These are phyloP conservation scores for Chiridota heheva DNA, from an alignment of 35 echinoderm and acorn worm species.

Conservation along the genomic window DNA sequence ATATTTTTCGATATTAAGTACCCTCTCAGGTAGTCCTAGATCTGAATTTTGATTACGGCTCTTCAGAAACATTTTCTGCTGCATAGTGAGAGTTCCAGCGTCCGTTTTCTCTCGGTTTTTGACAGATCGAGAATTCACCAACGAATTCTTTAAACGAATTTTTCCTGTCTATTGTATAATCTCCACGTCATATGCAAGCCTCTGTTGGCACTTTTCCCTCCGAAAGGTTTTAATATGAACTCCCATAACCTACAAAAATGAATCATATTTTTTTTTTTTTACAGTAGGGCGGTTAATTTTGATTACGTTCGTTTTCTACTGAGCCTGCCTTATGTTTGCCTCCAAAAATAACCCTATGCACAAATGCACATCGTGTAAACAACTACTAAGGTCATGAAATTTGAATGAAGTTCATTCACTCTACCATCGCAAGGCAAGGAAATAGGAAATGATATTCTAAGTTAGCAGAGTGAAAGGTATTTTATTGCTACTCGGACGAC, in stretches of 20 bases:
- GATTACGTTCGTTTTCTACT: background rate
- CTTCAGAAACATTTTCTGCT: too few species aligned
- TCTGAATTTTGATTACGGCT: too few species aligned
- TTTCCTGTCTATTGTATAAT: background rate
- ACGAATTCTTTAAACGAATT: too few species aligned
- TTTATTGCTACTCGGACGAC: slow-evolving; percentile 39
- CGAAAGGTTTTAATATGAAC: background rate
- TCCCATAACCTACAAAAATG: slow-evolving; percentile 20
- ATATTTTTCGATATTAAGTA: too few species aligned
- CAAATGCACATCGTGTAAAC: slow-evolving; percentile 38
- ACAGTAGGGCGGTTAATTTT: slow-evolving; percentile 12
- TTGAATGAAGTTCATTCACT: slow-evolving; percentile 23
- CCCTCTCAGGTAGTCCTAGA: too few species aligned
- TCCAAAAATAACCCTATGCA: slow-evolving; percentile 45
- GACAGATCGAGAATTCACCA: too few species aligned
- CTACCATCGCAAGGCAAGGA: slow-evolving; percentile 2
- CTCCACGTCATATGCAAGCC: background rate
- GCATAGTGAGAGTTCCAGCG: too few species aligned
- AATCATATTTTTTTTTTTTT: slow-evolving; percentile 19
- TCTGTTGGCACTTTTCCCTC: background rate
- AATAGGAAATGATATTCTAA: slow-evolving; percentile 38
- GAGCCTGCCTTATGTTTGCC: background rate
- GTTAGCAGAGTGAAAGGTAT: slow-evolving; percentile 37
- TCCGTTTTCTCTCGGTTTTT: too few species aligned
- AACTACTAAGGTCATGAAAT: slow-evolving; percentile 28